Base-by-base conservation (phyloP, 1,140 invertebrate species). In the Drosophila arizonae region DNA sequence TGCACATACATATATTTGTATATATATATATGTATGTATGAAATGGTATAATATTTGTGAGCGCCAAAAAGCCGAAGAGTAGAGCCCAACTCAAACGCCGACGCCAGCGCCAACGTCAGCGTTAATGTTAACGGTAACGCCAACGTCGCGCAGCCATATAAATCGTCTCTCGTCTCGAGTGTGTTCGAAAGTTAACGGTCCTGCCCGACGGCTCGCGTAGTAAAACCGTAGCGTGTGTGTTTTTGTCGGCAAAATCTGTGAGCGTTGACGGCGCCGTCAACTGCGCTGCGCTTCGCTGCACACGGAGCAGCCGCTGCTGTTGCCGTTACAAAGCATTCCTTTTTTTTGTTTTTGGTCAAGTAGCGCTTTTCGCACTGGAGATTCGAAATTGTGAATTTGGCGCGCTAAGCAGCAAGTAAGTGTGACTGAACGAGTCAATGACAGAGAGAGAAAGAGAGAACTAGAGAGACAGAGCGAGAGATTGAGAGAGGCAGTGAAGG, bases 11-110 rank as follows among this genome's bases (percentile, higher is more conserved):
- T 65, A 61, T 50, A 51, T 45, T 17, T 68, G 55, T 46, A 76
- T 55, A 76, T 63, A 72, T 60, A 75, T 67, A 13, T 68, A 65
- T 65, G 41, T 69, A 41, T 75, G 54, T 73, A 51, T 72, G 67
- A 81, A 54, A 51, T 71, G 66, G 62, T 76, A 70, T 54, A 63
- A 78, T 77, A 78, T 72, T 86, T 64, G 76, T 82, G 79, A 86
- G 82, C 82, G 79, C 84, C 79, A 86, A 82, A 82, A 86, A 86
- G 76, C 76, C 82, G 79, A 82, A 86, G 79, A 82, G 79, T 61
- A 56, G 17, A 51, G 15, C 10, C 52, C 61, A 65, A 77, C 77
- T 78, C 58, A 56, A 67, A 67, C 69, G 70, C 64, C 46, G 46
- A 58, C 58, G 51, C 64, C 48, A 21, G 8, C 43, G 39, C 3